Conservation (phyloP, 2,113 vertebrate genomes). For the Mystacornis crossleyi region DNA sequence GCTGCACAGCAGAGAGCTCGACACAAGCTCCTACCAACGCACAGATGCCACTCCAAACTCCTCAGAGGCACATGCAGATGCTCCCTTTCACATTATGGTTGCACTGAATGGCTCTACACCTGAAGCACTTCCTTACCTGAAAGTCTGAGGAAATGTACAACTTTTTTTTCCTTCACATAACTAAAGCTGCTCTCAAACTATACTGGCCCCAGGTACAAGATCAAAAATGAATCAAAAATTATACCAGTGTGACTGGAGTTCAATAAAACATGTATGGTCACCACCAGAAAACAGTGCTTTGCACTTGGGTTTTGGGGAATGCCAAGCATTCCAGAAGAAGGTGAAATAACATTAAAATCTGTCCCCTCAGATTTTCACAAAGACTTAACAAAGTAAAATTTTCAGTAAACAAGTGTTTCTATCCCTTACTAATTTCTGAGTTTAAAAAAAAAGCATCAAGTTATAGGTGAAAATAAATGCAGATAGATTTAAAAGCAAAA, state of each 20-base stretch:
- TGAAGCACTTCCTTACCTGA: neutral
- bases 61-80: neutral
- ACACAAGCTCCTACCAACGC: neutral
- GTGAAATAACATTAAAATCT: neutral
- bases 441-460: neutral
- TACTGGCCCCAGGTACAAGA: neutral
- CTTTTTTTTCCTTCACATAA: neutral
- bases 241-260: neutral
- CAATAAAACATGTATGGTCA: neutral
- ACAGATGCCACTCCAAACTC: neutral
- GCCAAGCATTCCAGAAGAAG: neutral
- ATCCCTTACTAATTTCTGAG: neutral
- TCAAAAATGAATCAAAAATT: neutral
- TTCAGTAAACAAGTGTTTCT: neutral
- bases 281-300: neutral
- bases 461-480: neutral
- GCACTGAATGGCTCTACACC: neutral
- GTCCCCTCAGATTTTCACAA: neutral
- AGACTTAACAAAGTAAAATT: neutral
- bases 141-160: neutral
- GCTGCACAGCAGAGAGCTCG: neutral
- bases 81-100: neutral
- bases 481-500: neutral
- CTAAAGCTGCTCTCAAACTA: neutral
- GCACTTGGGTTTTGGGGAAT: neutral